Evolutionary conservation across 2,113 vertebrate species (phyloP).

Genomic region (Diphyllodes magnificus): DNA sequence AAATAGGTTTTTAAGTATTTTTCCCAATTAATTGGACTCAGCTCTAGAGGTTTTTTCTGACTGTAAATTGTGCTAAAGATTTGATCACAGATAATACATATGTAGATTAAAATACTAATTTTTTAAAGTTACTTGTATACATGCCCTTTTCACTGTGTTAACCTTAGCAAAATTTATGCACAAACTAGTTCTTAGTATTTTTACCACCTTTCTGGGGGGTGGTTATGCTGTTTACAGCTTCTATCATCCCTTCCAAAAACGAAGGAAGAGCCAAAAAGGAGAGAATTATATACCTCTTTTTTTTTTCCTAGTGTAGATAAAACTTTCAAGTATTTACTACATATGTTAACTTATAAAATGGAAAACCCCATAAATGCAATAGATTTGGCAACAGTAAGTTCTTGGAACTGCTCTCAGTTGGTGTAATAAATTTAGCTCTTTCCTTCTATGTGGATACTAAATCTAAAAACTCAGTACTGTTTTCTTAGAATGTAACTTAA

Average conservation of each 20-base stretch:
- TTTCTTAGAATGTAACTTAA: constrained; percentile 59
- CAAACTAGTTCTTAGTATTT: neutral
- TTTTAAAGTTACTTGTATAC: neutral
- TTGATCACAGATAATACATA: neutral
- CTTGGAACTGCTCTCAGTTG: constrained; percentile 66
- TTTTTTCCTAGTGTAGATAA: neutral
- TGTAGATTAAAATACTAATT: neutral
- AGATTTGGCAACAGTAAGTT: constrained; percentile 63
- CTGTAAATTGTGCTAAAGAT: neutral
- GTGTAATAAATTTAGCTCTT: constrained; percentile 71
- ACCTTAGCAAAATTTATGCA: neutral
- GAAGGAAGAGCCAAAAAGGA: neutral
- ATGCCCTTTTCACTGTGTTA: neutral
- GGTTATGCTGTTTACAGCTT: neutral
- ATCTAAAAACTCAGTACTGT: constrained; percentile 59
- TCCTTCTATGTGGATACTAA: constrained; percentile 63
- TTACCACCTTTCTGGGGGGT: neutral
- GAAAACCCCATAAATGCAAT: constrained; percentile 65
- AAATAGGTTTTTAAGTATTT: constrained; percentile 20
- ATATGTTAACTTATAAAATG: constrained; percentile 69
- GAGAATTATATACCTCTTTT: neutral
- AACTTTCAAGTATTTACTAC: constrained; percentile 65
- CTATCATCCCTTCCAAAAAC: neutral
- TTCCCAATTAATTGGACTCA: neutral
- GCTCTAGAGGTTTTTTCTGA: neutral